Percentiles rank a stretch among this genome's conserved stretches.
Conservation (phyloP, 2,888 invertebrate genomes). For the Sinohyriopsis cumingii region DNA sequence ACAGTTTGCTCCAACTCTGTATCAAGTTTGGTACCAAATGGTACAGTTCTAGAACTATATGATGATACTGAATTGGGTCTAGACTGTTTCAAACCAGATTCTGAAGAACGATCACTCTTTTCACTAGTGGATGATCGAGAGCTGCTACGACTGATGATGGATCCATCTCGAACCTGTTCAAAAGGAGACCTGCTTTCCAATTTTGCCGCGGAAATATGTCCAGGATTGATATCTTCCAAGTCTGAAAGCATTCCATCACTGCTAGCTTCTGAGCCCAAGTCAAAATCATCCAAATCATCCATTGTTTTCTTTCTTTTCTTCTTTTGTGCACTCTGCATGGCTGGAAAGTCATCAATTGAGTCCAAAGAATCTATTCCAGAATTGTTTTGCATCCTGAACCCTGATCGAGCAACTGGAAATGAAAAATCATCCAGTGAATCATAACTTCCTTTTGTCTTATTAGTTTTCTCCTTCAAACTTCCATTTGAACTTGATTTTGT, state of each 20-base stretch:
- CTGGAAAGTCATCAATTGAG: slow-evolving; percentile 38
- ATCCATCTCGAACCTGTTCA: slow-evolving; percentile 4
- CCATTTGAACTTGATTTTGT: too few species aligned
- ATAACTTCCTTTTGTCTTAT: too few species aligned
- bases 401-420: too few species aligned
- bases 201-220: not conserved
- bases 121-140: slow-evolving; percentile 52
- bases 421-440: too few species aligned
- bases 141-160: slow-evolving; percentile 43
- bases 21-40: too few species aligned
- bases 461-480: too few species aligned
- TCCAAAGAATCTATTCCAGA: slow-evolving; percentile 30
- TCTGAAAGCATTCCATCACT: slow-evolving; percentile 17
- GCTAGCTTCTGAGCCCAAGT: slow-evolving; percentile 1
- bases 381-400: not conserved
- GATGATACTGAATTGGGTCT: too few species aligned
- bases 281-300: slow-evolving; percentile 44
- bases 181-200: not conserved
- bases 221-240: slow-evolving; percentile 10
- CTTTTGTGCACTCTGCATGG: slow-evolving; percentile 12
- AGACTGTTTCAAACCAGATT: too few species aligned
- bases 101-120: slow-evolving; percentile 20
- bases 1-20: too few species aligned
- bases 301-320: slow-evolving; percentile 17
- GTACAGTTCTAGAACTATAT: too few species aligned